A percentile compares a stretch with the other conserved stretches of the same genome.
phyloP scores from a whole-genome alignment of 2,797 vertebrate genomes.

The Gallinago nigripennis region DNA sequence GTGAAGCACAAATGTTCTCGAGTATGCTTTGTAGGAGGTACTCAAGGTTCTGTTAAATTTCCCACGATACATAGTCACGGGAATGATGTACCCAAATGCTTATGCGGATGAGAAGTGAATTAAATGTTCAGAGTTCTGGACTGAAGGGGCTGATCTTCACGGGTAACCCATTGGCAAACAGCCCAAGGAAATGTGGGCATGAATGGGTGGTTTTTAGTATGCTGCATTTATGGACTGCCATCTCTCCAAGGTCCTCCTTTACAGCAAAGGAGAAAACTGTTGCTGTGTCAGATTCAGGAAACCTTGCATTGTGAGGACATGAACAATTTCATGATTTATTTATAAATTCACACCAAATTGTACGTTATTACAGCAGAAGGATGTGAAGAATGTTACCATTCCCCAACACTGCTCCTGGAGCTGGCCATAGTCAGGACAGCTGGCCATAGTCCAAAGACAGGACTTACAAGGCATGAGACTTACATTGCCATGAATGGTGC shows the following conservation, averaged over 20 bases:
- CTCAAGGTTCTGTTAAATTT: not conserved
- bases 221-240: not conserved
- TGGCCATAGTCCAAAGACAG: not conserved
- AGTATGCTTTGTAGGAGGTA: not conserved
- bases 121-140: not conserved
- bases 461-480: not conserved
- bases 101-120: not conserved
- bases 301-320: not conserved
- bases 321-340: not conserved
- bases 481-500: not conserved
- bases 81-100: not conserved
- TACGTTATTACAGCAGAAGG: not conserved
- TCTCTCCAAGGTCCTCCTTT: not conserved
- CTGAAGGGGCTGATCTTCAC: not conserved
- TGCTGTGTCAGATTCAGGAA: not conserved
- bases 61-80: fast-evolving
- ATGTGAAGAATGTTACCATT: not conserved
- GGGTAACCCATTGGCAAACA: fast-evolving
- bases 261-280: not conserved
- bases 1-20: not conserved
- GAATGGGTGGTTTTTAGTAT: not conserved
- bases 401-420: not conserved
- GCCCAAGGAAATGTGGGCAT: not conserved
- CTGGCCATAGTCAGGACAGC: not conserved
- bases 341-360: not conserved